Evolutionary conservation across 1,140 invertebrate species (phyloP), one percentile per base, ranked within the genome.

Genomic region (Parasteatoda tepidariorum): DNA sequence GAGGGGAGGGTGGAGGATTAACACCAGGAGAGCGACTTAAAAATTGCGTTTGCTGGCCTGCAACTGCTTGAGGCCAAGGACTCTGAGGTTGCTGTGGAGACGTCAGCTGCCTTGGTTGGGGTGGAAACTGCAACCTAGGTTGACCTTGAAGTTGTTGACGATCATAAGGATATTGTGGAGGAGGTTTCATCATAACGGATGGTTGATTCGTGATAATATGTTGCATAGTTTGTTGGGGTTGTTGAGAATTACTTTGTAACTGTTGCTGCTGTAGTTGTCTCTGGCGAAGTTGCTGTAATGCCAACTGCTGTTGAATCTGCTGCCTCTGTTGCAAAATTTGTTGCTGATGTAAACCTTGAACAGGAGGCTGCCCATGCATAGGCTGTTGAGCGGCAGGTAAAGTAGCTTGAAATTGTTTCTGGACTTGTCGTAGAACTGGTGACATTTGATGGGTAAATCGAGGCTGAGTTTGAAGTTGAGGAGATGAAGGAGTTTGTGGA

Each of bases 291-390:
- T 84, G 94, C 6, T 94, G 92, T 0, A 95, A 92, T 86, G 95
- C 95, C 86, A 94, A 91, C 3, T 93, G 90, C 33, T 93, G 90
- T 85, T 95, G 94, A 74, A 93, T 92, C 0, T 83, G 93, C 86
- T 95, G 94, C 31, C 95, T 88, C 84, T 95, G 93, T n/a, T 94
- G 93, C 86, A 95, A 94, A 3, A 94, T 94, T 84, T 94, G 93
- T 6, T 93, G 93, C 6, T 84, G 84, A 13, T 82, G 76, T 26
- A 83, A 18, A 11, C 64, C 38, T 34, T 85, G 84, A 61, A 82
- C 79, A 26, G 84, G 78, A 9, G 84, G 87, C 95, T 84, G 84
- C 15, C 84, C 84, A 75, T 84, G 84, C 84, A 81, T 84, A 13
- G 75, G 54, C 61, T 66, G 30, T 26, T 70, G 66, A 62, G 33